phyloP scores from a whole-genome alignment of 2,888 invertebrate species.

The Agriotes lineatus region DNA sequence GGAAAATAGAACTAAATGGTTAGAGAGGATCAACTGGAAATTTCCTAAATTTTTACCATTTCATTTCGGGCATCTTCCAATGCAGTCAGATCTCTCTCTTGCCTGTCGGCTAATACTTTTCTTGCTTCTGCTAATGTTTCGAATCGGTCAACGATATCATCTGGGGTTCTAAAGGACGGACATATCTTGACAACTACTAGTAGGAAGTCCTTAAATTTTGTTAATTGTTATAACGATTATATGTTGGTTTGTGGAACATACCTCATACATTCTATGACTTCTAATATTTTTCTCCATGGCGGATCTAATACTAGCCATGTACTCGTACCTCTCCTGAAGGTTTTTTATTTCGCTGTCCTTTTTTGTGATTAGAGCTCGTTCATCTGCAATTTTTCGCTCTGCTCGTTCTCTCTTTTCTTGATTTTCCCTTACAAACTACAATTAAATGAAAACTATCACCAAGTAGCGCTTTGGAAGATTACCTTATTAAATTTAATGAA shows the following conservation, averaged over 20 bases:
- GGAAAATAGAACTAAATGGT: constrained; percentile 23
- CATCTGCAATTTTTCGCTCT: constrained; percentile 70
- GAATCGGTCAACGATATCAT: constrained; percentile 75
- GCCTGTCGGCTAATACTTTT: constrained; percentile 69
- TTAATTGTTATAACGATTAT: too few species aligned
- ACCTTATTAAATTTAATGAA: constrained; percentile 75
- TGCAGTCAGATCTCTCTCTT: constrained; percentile 70
- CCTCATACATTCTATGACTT: constrained; percentile 73
- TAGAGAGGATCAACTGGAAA: too few species aligned
- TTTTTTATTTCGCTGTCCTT: constrained; percentile 69
- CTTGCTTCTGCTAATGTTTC: constrained; percentile 74
- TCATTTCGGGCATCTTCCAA: constrained; percentile 72
- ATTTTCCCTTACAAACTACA: constrained; percentile 74
- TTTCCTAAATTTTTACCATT: too few species aligned
- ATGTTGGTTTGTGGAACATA: constrained; percentile 51
- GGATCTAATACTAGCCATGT: constrained; percentile 68
- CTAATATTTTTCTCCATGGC: constrained; percentile 72
- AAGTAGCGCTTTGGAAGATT: not conserved
- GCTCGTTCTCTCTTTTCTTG: constrained; percentile 75
- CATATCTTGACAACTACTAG: constrained; percentile 70
- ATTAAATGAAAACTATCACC: not conserved
- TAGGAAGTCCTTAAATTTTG: constrained; percentile 70
- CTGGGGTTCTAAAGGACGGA: constrained; percentile 71
- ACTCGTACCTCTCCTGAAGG: constrained; percentile 66
- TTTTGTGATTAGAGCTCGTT: constrained; percentile 67